Base-by-base conservation (phyloP, 2,797 vertebrate species). In the Cynopterus sphinx region DNA sequence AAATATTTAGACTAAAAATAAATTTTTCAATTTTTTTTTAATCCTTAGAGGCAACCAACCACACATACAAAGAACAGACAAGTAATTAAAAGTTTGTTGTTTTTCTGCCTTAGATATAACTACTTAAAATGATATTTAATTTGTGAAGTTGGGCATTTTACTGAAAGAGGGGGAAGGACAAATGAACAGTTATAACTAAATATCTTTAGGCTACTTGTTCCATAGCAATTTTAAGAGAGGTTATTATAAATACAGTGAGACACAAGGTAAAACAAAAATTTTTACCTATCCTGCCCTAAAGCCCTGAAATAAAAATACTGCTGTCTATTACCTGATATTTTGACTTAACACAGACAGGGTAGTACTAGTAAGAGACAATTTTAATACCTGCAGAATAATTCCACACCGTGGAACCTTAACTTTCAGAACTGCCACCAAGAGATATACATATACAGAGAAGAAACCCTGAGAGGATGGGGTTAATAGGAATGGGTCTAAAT, bases 1-100 rank as follows among this genome's bases (percentile, higher is more conserved):
- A 91, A 87, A 26, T 91, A 94, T 86, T 78, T 75, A 55, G 73
- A 86, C 31, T 77, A 89, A 83, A 95, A 93, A 73, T 9, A 87
- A 79, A 39, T 13, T 68, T 67, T 65, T 57, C 2, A 87, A n/a
- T 19, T 33, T 41, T 19, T 77, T 77, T 67, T 33, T 61, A 61
- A 61, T 74, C 16, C 33, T 77, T 36, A 74, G 36, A 84, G 26
- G 31, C 24, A 83, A 78, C 15, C 31, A 77, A 87, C 9, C 36
- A 67, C 16, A 36, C 9, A 53, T 57, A 92, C 21, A 85, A 78
- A 94, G 6, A 88, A 26, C 39, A 91, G 39, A 89, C 63, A 86
- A 79, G 22, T 46, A 49, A 75, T 13, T 77, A 9, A 91, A 9
- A 91, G 33, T 51, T 57, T 81, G 31, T 26, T 51, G 9, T 61